Percentiles rank a stretch among this genome's conserved stretches.
phyloP scores from a whole-genome alignment of 2,113 vertebrate species.

The Spea bombifrons region DNA sequence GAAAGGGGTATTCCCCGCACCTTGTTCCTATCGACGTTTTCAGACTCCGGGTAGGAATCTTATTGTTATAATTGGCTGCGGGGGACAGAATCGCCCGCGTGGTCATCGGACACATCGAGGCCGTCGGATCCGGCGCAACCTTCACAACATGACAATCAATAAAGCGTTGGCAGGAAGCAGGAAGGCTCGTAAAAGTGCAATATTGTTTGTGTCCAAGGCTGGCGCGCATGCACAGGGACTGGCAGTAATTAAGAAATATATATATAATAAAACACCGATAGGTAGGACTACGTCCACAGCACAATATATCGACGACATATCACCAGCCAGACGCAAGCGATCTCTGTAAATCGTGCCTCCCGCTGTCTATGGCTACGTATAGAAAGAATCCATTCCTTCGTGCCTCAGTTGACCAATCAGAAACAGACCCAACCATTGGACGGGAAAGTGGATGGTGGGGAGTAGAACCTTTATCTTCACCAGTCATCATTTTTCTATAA shows the following conservation, averaged over 20 bases:
- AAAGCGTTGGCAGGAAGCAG: not conserved
- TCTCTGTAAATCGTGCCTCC: slow-evolving; percentile 12
- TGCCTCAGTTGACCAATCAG: slow-evolving; percentile 13
- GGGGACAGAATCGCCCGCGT: slow-evolving; percentile 3
- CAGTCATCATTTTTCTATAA: slow-evolving; percentile 8
- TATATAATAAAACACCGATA: not conserved
- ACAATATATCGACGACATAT: slow-evolving; percentile 37
- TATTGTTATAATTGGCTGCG: not conserved
- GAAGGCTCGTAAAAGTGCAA: not conserved
- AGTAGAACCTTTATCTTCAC: slow-evolving; percentile 1
- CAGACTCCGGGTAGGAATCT: not conserved
- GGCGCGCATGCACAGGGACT: not conserved
- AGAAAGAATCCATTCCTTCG: not conserved
- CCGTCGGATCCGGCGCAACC: not conserved
- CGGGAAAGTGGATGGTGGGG: not conserved
- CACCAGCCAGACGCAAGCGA: slow-evolving; percentile 42
- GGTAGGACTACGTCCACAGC: slow-evolving; percentile 17
- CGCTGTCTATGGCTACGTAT: not conserved
- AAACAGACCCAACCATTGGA: slow-evolving; percentile 9
- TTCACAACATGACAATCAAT: slow-evolving; percentile 37
- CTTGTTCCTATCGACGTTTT: not conserved
- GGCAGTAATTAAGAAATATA: not conserved
- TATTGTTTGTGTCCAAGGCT: slow-evolving; percentile 12
- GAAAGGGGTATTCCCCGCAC: not conserved
- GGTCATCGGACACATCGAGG: not conserved